These are phyloP conservation scores for Pygoscelis antarcticus DNA, from an alignment of 2,113 vertebrate species.

Conservation along the genomic window DNA sequence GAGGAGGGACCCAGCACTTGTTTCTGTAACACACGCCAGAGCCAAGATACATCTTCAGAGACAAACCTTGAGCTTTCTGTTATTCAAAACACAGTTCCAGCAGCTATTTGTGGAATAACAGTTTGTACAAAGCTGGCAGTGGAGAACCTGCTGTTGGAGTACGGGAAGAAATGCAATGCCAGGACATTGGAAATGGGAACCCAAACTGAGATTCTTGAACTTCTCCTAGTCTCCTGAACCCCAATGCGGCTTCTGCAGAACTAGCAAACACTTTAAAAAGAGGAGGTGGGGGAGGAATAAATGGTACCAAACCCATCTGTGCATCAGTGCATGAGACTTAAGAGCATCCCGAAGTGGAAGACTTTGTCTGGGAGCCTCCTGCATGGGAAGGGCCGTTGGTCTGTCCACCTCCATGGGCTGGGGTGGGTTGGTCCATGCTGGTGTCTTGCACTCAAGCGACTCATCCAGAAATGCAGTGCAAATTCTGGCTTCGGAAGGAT, in stretches of 20 bases:
- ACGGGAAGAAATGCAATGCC: background rate
- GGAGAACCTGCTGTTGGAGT: background rate
- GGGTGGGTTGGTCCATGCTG: background rate
- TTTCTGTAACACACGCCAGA: accelerated
- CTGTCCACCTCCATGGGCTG: accelerated
- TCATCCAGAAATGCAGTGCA: background rate
- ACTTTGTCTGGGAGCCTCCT: background rate
- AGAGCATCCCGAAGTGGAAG: background rate
- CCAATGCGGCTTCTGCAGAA: accelerated
- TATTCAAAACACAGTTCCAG: accelerated
- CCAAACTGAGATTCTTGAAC: background rate
- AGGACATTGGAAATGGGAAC: background rate
- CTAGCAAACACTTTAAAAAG: background rate
- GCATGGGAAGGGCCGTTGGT: accelerated
- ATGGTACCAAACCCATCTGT: background rate
- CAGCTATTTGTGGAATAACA: background rate
- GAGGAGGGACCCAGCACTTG: background rate
- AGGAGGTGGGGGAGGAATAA: background rate
- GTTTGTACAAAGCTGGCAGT: background rate
- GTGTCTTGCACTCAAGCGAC: background rate
- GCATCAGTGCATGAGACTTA: no score
- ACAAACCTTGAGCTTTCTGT: background rate
- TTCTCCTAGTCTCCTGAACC: background rate
- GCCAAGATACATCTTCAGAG: background rate
- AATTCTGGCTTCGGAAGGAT: background rate